These are phyloP conservation scores for Pithys albifrons DNA, from an alignment of 2,113 vertebrate species.

Conservation along the genomic window DNA sequence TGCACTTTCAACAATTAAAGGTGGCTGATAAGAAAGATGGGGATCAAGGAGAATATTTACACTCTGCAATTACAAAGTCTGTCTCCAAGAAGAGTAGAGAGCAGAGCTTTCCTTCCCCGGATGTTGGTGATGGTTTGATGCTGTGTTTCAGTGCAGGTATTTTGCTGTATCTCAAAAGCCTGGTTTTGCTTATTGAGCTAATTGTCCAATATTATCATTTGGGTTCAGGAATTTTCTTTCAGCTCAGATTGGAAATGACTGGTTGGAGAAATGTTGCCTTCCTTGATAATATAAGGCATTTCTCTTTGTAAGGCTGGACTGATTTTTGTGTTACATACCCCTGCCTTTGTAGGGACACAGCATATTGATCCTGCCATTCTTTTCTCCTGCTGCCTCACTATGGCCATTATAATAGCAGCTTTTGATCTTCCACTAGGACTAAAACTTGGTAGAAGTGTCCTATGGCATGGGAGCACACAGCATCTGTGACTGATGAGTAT, in stretches of 20 bases:
- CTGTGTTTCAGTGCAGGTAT: background rate
- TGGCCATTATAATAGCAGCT: background rate
- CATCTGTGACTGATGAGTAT: fast-evolving
- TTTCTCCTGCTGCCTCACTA: background rate
- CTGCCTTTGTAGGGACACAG: background rate
- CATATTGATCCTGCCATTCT: background rate
- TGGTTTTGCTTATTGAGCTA: background rate
- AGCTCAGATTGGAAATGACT: background rate
- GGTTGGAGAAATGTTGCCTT: background rate
- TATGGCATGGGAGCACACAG: background rate
- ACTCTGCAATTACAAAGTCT: background rate
- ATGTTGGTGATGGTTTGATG: background rate
- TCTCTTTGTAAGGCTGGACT: background rate
- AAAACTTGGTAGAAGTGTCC: background rate
- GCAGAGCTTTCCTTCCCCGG: background rate
- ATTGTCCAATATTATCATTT: background rate
- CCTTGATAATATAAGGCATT: too few relatives aligned
- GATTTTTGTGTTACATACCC: background rate
- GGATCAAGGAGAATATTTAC: background rate
- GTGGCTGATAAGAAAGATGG: background rate
- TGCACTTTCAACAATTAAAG: background rate
- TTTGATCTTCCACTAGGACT: background rate
- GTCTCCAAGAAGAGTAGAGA: background rate
- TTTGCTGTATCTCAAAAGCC: background rate
- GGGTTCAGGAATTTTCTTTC: background rate